These are phyloP conservation scores for Colletes collaris DNA, from an alignment of 2,888 invertebrate species.

Conservation along the genomic window DNA sequence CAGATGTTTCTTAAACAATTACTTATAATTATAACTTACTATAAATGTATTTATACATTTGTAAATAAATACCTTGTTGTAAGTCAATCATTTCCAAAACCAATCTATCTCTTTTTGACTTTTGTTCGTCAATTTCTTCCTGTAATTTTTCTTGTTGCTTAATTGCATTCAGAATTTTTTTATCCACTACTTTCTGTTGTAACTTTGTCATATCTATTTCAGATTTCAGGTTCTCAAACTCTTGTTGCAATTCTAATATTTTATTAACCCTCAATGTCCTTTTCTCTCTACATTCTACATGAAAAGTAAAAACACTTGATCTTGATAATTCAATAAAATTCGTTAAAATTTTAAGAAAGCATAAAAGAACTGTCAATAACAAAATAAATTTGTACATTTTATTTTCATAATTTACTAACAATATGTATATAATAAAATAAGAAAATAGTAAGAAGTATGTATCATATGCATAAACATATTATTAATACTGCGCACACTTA, in stretches of 20 bases:
- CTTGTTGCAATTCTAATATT: slow-evolving; percentile 58
- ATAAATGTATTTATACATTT: not conserved
- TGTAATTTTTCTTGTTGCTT: slow-evolving; percentile 60
- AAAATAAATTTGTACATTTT: not conserved
- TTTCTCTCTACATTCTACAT: slow-evolving; percentile 57
- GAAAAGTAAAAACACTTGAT: not conserved
- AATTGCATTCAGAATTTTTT: slow-evolving; percentile 65
- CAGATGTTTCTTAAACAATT: not conserved
- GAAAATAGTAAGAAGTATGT: not conserved
- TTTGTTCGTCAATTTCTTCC: slow-evolving; percentile 59
- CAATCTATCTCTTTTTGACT: slow-evolving; percentile 65
- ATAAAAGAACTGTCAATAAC: not conserved
- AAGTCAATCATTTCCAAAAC: slow-evolving; percentile 73
- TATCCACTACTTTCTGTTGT: slow-evolving; percentile 71
- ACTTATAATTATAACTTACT: not conserved
- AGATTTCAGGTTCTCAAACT: slow-evolving; percentile 53
- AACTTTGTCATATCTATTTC: slow-evolving; percentile 60
- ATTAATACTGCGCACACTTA: not conserved
- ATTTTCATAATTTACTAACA: not conserved
- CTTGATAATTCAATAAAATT: no score
- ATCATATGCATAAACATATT: not conserved
- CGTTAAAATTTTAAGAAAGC: not conserved
- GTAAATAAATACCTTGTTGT: slow-evolving; percentile 66
- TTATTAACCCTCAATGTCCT: slow-evolving; percentile 32
- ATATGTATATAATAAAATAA: not conserved